Evolutionary conservation across 2,797 vertebrate species (phyloP).

Genomic region (Pangasius macronema): DNA sequence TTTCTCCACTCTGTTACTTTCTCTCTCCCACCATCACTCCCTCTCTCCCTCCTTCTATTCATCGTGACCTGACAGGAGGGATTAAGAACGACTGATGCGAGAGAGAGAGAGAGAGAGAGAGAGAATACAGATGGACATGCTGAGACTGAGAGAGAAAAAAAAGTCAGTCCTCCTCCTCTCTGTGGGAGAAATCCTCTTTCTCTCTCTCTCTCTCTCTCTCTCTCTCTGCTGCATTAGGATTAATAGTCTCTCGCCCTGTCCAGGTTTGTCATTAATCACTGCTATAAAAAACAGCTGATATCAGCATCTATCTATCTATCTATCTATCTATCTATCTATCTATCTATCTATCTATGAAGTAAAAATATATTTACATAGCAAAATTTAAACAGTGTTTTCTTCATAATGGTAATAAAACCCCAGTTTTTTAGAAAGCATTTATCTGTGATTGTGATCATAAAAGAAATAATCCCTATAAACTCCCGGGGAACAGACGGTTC

Average conservation of each 20-base stretch:
- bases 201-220: conserved; percentile 4
- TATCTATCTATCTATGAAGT: background rate
- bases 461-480: background rate
- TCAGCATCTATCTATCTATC: no score
- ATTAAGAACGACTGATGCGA: background rate
- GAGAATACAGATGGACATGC: conserved; percentile 23
- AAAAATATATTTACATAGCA: background rate
- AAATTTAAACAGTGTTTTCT: background rate
- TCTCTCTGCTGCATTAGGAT: background rate
- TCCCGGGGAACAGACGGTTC: background rate
- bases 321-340: background rate
- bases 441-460: background rate
- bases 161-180: background rate
- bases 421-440: background rate
- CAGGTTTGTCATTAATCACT: background rate
- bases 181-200: background rate
- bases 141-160: background rate
- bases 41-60: background rate
- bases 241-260: background rate
- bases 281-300: background rate
- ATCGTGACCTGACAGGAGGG: conserved; percentile 15
- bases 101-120: conserved; percentile 10
- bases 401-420: background rate
- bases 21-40: background rate
- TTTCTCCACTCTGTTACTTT: background rate